A percentile compares a stretch with the other conserved stretches of the same genome.
phyloP scores from a whole-genome alignment of 35 echinoderm and acorn worm genomes.

The Ophiothrix spiculata region DNA sequence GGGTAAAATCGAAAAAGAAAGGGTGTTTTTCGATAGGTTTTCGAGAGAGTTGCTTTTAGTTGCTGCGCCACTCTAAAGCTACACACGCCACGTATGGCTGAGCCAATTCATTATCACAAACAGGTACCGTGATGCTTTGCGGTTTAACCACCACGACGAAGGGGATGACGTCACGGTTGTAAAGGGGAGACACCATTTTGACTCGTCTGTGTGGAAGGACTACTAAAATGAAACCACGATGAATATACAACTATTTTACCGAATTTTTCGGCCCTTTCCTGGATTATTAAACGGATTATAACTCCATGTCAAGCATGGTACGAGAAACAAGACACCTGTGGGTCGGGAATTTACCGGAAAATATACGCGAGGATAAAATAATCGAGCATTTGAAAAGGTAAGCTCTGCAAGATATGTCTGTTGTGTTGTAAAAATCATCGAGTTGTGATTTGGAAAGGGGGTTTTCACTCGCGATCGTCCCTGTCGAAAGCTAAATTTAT shows the following conservation, averaged over 20 bases:
- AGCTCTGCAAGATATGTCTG: conserved; percentile 34
- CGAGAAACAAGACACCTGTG: conserved; percentile 99
- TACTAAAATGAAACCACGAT: conserved; percentile 21
- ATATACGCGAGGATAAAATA: conserved; percentile 99
- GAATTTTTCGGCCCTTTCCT: conserved; percentile 33
- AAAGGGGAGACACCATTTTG: background rate
- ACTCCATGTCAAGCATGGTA: conserved; percentile 98
- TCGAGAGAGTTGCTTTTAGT: background rate
- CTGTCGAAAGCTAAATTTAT: background rate
- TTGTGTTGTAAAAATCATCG: too few species aligned
- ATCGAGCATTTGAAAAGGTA: conserved; percentile 97
- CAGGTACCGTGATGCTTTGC: background rate
- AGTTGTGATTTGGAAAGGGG: background rate
- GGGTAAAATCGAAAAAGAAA: background rate
- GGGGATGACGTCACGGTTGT: background rate
- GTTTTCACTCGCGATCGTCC: conserved; percentile 3
- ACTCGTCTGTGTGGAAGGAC: background rate
- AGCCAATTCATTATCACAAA: background rate
- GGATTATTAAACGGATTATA: conserved; percentile 85
- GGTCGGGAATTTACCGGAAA: conserved; percentile 99
- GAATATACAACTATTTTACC: conserved; percentile 32
- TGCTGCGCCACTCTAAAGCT: background rate
- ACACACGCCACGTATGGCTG: background rate
- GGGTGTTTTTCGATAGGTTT: background rate
- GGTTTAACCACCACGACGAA: background rate